Evolutionary conservation across 2,113 vertebrate genomes (phyloP).

Genomic region (Plectropomus leopardus): DNA sequence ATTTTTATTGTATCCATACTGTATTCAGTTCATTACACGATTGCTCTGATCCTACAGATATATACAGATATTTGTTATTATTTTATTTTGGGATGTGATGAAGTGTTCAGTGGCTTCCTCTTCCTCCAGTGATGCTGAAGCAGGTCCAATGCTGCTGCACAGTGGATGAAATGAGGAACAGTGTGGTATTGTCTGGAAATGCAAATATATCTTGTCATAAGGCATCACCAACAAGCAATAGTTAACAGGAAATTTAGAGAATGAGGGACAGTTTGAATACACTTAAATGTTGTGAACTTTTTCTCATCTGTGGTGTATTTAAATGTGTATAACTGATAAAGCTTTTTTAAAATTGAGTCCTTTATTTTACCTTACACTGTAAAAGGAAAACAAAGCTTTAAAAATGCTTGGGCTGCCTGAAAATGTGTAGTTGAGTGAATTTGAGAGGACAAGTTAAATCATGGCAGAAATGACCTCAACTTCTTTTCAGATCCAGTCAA

Average conservation of each 20-base stretch:
- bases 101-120: background rate
- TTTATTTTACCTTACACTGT: background rate
- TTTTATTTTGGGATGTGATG: background rate
- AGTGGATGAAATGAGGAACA: conserved; percentile 2
- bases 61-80: background rate
- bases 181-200: background rate
- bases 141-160: conserved; percentile 18
- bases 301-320: background rate
- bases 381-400: no score
- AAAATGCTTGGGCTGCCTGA: no score
- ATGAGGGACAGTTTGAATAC: background rate
- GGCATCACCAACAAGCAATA: background rate
- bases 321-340: background rate
- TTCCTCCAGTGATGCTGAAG: conserved; percentile 28
- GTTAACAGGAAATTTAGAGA: no score
- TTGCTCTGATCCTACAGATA: background rate
- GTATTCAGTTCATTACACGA: background rate
- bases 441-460: no score
- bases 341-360: background rate
- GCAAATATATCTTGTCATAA: background rate
- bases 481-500: no score
- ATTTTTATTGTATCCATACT: background rate
- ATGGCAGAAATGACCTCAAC: no score
- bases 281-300: background rate
- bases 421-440: no score